Conservation (phyloP, 2,888 invertebrate genomes). For the Sesamia inferens region DNA sequence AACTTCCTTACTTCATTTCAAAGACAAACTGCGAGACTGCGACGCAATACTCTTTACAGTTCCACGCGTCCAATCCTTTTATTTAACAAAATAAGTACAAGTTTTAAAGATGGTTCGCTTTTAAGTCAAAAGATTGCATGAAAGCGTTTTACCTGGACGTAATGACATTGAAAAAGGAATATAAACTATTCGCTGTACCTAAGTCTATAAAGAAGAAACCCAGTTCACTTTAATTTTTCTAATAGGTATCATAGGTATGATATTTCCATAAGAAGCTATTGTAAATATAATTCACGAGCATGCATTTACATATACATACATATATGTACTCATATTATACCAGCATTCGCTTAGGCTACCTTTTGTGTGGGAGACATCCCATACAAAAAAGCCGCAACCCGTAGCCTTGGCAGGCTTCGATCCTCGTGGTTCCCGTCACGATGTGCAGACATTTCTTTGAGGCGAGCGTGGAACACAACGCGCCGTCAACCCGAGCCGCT, state of each 20-base stretch:
- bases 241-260: constrained; percentile 54
- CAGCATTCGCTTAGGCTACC: constrained; percentile 20
- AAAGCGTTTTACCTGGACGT: constrained; percentile 35
- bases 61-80: constrained; percentile 4
- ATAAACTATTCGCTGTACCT: constrained; percentile 56
- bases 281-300: constrained; percentile 23
- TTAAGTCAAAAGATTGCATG: constrained; percentile 29
- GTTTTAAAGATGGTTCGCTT: constrained; percentile 13
- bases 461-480: no score
- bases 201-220: constrained; percentile 60
- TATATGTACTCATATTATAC: constrained; percentile 20
- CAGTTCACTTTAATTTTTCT: constrained; percentile 66
- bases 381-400: no score
- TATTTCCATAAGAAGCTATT: constrained; percentile 35
- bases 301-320: constrained; percentile 14
- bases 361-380: no score
- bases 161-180: constrained; percentile 49
- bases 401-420: no score
- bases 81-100: constrained; percentile 6
- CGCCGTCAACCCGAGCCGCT: no score
- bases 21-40: neutral
- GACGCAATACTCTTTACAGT: neutral
- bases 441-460: no score
- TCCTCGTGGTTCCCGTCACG: no score
- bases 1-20: constrained; percentile 5